Percentiles rank a stretch among this genome's conserved stretches.
Evolutionary conservation across 2,888 invertebrate species (phyloP).

Genomic region (Clanis bilineata): DNA sequence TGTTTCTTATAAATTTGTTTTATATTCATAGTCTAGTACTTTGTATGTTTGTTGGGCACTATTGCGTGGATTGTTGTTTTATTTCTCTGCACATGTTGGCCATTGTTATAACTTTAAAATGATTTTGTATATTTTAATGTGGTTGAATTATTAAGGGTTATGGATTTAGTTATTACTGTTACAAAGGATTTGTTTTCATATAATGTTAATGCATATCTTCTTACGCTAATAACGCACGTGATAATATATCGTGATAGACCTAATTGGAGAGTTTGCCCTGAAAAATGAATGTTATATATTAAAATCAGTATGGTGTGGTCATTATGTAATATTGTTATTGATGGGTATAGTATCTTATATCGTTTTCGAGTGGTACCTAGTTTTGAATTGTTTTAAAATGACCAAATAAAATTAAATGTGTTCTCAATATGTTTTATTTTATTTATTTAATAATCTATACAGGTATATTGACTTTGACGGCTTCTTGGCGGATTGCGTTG

Average conservation of each 20-base stretch:
- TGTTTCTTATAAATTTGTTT: constrained; percentile 28
- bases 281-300: constrained; percentile 25
- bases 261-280: constrained; percentile 39
- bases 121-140: constrained; percentile 58
- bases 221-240: constrained; percentile 77
- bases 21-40: constrained; percentile 28
- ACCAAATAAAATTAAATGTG: constrained; percentile 83
- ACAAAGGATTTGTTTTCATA: constrained; percentile 50
- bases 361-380: constrained; percentile 74
- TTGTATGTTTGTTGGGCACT: constrained; percentile 71
- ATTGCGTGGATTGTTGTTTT: constrained; percentile 67
- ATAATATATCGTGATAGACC: constrained; percentile 74
- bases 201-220: constrained; percentile 69
- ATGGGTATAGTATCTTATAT: constrained; percentile 53
- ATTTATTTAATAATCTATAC: constrained; percentile 49
- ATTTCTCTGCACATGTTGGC: constrained; percentile 70
- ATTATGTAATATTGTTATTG: constrained; percentile 43
- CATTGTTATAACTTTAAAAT: constrained; percentile 62
- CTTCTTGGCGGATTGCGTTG: constrained; percentile 93
- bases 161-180: constrained; percentile 60
- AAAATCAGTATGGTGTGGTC: constrained; percentile 41
- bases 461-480: constrained; percentile 88
- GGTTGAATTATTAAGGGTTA: constrained; percentile 73
- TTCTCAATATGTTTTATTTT: constrained; percentile 67
- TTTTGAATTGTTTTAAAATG: constrained; percentile 72